These are phyloP conservation scores for Pipistrellus pipistrellus DNA, from an alignment of 2,797 vertebrate species.

Conservation along the genomic window DNA sequence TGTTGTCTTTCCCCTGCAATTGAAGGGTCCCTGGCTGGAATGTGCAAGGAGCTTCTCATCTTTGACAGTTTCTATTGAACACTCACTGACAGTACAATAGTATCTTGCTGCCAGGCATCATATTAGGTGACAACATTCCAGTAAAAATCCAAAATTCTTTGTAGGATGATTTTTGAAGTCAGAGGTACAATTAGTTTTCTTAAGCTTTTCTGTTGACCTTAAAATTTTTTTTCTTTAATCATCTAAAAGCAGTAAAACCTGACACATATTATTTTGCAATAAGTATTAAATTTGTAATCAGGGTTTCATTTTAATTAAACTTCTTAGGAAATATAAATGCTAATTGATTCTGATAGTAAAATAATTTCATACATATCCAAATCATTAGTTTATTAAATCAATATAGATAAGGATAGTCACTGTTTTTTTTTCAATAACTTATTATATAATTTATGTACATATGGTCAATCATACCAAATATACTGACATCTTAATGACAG, in stretches of 20 bases:
- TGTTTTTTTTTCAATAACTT: neutral
- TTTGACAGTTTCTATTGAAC: constrained; percentile 65
- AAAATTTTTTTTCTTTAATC: neutral
- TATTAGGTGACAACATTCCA: constrained; percentile 25
- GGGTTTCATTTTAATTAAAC: neutral
- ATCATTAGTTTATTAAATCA: neutral
- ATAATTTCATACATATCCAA: neutral
- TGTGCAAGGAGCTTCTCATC: constrained; percentile 32
- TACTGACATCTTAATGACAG: neutral
- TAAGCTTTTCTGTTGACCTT: neutral
- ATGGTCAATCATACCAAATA: neutral
- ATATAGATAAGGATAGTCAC: neutral
- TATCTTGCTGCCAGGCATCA: neutral
- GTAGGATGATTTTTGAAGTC: neutral
- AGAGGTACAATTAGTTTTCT: neutral
- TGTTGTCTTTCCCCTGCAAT: neutral
- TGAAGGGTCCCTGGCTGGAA: constrained; percentile 37
- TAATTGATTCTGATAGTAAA: neutral
- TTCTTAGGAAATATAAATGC: neutral
- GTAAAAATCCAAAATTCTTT: constrained; percentile 43
- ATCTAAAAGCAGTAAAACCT: neutral
- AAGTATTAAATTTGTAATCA: neutral
- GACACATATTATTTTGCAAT: neutral
- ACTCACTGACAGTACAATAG: constrained; percentile 18
- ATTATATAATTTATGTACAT: neutral